Evolutionary conservation across 2,888 invertebrate species (phyloP), one percentile per base, ranked within the genome.

Genomic region (Leucophenga montana): DNA sequence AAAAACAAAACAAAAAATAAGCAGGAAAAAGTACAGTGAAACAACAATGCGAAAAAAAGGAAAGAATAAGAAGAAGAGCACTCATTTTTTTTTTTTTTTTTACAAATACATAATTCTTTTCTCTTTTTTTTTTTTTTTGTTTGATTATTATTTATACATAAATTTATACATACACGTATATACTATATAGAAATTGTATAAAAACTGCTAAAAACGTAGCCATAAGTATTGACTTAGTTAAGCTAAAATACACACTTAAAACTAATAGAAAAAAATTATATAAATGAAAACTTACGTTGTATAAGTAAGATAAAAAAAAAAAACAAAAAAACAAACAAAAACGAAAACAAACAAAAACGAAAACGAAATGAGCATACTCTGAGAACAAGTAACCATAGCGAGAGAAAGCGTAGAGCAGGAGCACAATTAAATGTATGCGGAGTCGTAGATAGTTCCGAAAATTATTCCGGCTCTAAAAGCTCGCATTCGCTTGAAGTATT

Each of bases 101-200:
- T 67, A 9, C 31, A 53, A 72, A 69, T 59, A 75, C 44, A 50
- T 77, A 73, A 70, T 71, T 73, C 71, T 69, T 62, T 56, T 56
- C 27, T 18, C 14, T n/a, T 53, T 6, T 18, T 16, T 20, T 53
- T 4, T 18, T 53, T n/a, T 53, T 6, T 18, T 16, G 2, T 53
- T 4, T n/a, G 16, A 56, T 56, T 65, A 71, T 56, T 48, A 33
- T 67, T 50, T 31, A 68, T 67, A 69, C 50, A 73, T 71, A 67
- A 68, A 61, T 73, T 71, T 57, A 66, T 68, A 70, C 11, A 71
- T 61, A 59, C 27, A 69, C 46, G 68, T 56, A 53, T 18, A 69
- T 39, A 61, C 48, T 71, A 68, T 64, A 70, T 20, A 70, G 39
- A 57, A 18, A 61, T 13, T 39, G 27, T 44, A 61, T n/a, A 61